Evolutionary conservation across 1,140 invertebrate genomes (phyloP).

Genomic region (Neomicropteryx cornuta): DNA sequence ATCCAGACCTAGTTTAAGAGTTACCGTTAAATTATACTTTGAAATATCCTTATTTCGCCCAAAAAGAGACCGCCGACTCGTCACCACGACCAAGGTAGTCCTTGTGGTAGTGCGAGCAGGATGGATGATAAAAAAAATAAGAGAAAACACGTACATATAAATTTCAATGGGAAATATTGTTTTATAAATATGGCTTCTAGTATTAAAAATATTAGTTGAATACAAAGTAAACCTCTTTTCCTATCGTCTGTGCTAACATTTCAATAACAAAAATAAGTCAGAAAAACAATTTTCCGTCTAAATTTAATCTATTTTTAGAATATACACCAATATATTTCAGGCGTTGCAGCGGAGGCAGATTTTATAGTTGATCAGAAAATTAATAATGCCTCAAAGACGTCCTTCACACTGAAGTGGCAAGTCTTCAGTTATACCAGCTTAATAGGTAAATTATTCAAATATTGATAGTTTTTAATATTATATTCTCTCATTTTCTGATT

Average conservation of each 20-base stretch:
- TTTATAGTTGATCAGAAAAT: conserved; percentile 29
- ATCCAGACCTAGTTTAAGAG: too few species aligned
- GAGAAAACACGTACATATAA: too few species aligned
- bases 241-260: not conserved
- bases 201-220: not conserved
- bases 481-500: not conserved
- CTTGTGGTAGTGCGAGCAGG: too few species aligned
- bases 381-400: conserved; percentile 28
- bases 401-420: conserved; percentile 58
- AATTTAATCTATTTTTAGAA: not conserved
- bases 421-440: conserved; percentile 65
- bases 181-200: too few species aligned
- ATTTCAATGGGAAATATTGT: too few species aligned
- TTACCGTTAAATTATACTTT: too few species aligned
- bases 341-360: conserved; percentile 31
- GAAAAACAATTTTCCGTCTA: conserved; percentile 5
- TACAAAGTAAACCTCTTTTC: not conserved
- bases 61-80: too few species aligned
- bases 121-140: too few species aligned
- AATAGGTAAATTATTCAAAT: conserved; percentile 29
- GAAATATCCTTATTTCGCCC: too few species aligned
- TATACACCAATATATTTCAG: conserved; percentile 13
- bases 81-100: too few species aligned
- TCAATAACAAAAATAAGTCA: conserved; percentile 2
- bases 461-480: not conserved